phyloP scores from a whole-genome alignment of 2,888 invertebrate species.

The Agrotis clavis region DNA sequence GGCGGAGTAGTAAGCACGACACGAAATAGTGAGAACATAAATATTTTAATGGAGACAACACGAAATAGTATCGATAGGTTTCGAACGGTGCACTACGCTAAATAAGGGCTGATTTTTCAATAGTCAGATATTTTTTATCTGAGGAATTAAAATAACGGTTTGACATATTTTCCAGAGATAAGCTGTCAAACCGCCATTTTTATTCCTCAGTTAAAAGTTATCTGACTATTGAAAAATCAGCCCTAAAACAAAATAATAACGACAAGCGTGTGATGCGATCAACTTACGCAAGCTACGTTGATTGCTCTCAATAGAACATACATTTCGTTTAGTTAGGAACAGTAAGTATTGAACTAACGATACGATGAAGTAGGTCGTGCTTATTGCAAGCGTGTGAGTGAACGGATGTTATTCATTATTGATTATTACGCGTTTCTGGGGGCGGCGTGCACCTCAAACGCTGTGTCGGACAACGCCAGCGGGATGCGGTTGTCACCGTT shows the following conservation, averaged over 20 bases:
- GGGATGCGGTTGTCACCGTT: constrained; percentile 89
- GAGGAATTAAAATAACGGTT: no score
- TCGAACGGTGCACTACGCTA: constrained; percentile 48
- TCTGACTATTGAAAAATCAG: no score
- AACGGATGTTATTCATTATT: constrained; percentile 69
- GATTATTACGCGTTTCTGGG: constrained; percentile 89
- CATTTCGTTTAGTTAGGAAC: constrained; percentile 19
- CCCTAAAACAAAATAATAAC: constrained; percentile 37
- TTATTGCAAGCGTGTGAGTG: constrained; percentile 75
- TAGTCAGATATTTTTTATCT: no score
- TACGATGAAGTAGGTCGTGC: constrained; percentile 61
- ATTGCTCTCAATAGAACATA: constrained; percentile 26
- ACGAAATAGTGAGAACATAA: constrained; percentile 26
- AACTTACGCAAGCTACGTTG: constrained; percentile 47
- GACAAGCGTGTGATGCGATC: constrained; percentile 63
- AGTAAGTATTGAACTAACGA: constrained; percentile 36
- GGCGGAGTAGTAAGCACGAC: constrained; percentile 30
- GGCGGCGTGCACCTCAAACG: constrained; percentile 90
- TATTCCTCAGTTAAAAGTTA: no score
- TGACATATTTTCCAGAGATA: no score
- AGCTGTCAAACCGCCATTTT: no score
- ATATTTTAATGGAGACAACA: constrained; percentile 33
- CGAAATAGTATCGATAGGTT: constrained; percentile 37
- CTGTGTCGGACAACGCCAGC: constrained; percentile 89
- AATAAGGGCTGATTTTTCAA: no score